These are phyloP conservation scores for Rosalia funebris DNA, from an alignment of 2,888 invertebrate species.

Conservation along the genomic window DNA sequence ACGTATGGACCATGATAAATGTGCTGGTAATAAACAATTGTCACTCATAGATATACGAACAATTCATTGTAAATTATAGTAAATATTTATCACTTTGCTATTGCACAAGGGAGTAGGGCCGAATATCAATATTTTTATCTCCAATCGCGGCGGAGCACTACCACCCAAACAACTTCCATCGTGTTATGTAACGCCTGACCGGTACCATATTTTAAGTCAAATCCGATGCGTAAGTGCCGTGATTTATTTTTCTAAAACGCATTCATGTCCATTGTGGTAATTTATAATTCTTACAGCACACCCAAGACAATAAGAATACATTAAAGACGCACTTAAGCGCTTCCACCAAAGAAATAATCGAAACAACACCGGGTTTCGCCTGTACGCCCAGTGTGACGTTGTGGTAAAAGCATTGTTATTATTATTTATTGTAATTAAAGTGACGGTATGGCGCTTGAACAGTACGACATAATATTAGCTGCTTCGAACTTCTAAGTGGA, in stretches of 20 bases:
- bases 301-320: conserved; percentile 19
- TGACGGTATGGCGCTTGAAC: conserved; percentile 26
- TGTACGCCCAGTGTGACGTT: conserved; percentile 16
- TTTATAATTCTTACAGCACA: conserved; percentile 18
- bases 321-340: conserved; percentile 4
- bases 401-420: conserved; percentile 24
- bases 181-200: background rate
- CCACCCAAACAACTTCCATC: background rate
- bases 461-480: conserved; percentile 19
- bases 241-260: conserved; percentile 17
- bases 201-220: background rate
- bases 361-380: conserved; percentile 8
- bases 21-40: no score
- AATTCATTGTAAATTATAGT: no score
- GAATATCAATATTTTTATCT: background rate
- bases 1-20: no score
- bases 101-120: background rate
- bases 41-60: no score
- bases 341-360: conserved; percentile 10
- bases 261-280: conserved; percentile 12
- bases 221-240: conserved; percentile 7
- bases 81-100: no score
- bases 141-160: background rate
- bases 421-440: conserved; percentile 25
- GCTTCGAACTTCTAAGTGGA: background rate